Evolutionary conservation across 2,888 invertebrate genomes (phyloP).

Genomic region (Melanotus villosus): DNA sequence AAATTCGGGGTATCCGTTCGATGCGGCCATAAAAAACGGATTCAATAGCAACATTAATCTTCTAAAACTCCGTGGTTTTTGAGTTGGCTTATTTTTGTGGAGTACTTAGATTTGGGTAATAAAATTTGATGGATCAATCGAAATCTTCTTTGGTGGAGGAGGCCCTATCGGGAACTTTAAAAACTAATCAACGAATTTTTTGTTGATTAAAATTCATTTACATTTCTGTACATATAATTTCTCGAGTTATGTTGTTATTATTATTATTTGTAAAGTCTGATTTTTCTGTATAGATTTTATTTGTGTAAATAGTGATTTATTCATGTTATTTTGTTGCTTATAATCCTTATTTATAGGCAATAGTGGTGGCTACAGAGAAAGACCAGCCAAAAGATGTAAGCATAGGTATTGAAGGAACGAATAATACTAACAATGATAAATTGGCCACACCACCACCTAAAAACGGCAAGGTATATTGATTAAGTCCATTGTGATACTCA

Average conservation of each 20-base stretch:
- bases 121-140: no score
- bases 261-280: not conserved
- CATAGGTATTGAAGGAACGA: constrained; percentile 64
- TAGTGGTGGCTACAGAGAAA: constrained; percentile 62
- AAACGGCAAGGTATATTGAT: constrained; percentile 52
- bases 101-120: no score
- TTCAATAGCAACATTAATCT: no score
- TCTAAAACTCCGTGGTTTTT: no score
- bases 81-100: no score
- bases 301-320: not conserved
- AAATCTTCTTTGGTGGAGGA: no score
- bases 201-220: no score
- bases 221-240: no score
- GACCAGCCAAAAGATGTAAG: constrained; percentile 63
- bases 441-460: constrained; percentile 54
- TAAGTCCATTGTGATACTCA: constrained; percentile 17
- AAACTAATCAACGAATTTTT: no score
- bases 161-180: no score
- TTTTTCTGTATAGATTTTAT: not conserved
- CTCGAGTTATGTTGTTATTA: not conserved
- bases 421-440: constrained; percentile 59
- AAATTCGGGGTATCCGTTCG: no score
- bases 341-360: constrained; percentile 64
- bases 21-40: no score
- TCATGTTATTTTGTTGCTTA: constrained; percentile 15